These are phyloP conservation scores for Remorina albescens DNA, from an alignment of 2,797 vertebrate genomes.

Conservation along the genomic window DNA sequence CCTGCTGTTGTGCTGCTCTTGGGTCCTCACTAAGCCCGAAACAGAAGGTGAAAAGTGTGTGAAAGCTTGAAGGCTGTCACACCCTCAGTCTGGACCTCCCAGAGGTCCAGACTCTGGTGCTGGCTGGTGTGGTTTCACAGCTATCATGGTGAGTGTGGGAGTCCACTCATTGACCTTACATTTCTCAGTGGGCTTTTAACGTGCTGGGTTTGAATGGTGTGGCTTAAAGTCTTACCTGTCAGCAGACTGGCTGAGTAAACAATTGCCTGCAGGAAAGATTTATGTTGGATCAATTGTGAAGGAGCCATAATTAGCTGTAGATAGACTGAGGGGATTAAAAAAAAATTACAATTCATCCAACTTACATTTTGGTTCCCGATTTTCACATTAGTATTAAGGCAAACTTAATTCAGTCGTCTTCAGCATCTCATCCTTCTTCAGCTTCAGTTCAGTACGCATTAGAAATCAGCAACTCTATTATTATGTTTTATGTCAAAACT, in stretches of 20 bases:
- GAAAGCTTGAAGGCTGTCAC: constrained; percentile 62
- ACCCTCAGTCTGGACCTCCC: constrained; percentile 70
- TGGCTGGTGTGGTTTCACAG: constrained; percentile 28
- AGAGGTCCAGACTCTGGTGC: constrained; percentile 41
- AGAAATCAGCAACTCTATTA: too few relatives aligned
- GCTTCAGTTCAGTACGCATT: too few relatives aligned
- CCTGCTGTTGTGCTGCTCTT: too few relatives aligned
- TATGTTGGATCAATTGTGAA: constrained; percentile 38
- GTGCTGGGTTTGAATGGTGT: constrained; percentile 53
- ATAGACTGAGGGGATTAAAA: constrained; percentile 9
- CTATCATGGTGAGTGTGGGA: constrained; percentile 39
- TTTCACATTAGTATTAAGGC: not conserved
- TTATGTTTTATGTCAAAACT: too few relatives aligned
- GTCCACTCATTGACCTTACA: constrained; percentile 62
- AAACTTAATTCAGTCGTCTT: too few relatives aligned
- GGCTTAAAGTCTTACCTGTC: constrained; percentile 48
- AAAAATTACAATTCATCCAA: not conserved
- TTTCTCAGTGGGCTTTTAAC: constrained; percentile 52
- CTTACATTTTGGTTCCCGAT: not conserved
- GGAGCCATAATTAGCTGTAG: constrained; percentile 35
- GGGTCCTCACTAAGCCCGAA: too few relatives aligned
- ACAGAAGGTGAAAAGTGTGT: constrained; percentile 76
- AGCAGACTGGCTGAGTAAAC: constrained; percentile 53
- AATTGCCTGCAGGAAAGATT: constrained; percentile 28
- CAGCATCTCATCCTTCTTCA: too few relatives aligned